Base-by-base conservation (phyloP, 1,140 invertebrate genomes). In the Atopsyche davidsoni region DNA sequence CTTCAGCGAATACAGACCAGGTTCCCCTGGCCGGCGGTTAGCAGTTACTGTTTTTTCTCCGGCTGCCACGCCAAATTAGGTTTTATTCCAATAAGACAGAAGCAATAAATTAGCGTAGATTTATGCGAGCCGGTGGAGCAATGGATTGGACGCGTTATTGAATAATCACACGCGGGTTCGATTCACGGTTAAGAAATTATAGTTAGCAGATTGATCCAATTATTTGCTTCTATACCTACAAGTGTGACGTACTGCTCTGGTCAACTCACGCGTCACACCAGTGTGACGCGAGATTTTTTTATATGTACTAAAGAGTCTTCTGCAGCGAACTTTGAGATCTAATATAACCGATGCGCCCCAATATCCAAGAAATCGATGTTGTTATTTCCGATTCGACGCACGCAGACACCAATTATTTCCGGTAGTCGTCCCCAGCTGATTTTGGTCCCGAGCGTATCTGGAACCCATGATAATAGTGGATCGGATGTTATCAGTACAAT, bases 91-190 rank as follows among this genome's bases (percentile, higher is more conserved):
- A 56, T 56, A 55, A 51, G 47, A 44, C 53, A n/a, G 49, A 35
- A 41, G 49, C 54, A 51, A 56, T 56, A 56, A 56, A 56, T 56
- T 56, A 56, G 49, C 48, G 54, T 31, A 46, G 54, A 56, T 56
- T 56, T 56, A 56, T 56, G 32, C 42, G 34, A 23, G 40, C 28
- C 36, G 32, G 32, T 11, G 45, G 46, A 55, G 46, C 50, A 47
- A 55, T 55, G 49, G 53, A 55, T 47, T 55, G 53, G 41, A 42
- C 34, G 42, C 45, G 41, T 48, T 50, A 34, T 40, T 55, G 50
- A n/a, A n/a, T n/a, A n/a, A n/a, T n/a, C n/a, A n/a, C n/a, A 55
- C 46, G 42, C 53, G 40, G 53, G 53, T 50, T 55, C 47, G 41
- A 50, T 50, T 55, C 53, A 46, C 46, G 47, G 46, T 50, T 46